Conservation (phyloP, 2,113 vertebrate species). For the Dromas ardeola region DNA sequence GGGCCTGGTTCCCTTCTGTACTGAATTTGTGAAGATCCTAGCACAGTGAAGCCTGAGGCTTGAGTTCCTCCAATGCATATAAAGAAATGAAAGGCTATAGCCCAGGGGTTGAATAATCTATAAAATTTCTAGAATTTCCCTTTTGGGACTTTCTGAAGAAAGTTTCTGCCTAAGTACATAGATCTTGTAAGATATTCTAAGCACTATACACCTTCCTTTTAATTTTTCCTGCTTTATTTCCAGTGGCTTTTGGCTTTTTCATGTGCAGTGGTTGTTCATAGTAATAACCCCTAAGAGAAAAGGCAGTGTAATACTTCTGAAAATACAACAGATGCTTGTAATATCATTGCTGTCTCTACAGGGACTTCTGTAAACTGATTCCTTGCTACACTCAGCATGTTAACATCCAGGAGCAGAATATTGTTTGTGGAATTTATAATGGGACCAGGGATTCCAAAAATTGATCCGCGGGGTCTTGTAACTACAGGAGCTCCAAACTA, state of each 20-base stretch:
- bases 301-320: background rate
- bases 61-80: background rate
- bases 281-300: conserved; percentile 1
- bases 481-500: background rate
- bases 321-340: conserved; percentile 45
- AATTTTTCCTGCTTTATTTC: background rate
- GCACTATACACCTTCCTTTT: background rate
- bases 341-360: conserved; percentile 12
- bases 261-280: background rate
- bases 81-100: background rate
- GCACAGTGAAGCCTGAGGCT: background rate
- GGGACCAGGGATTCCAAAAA: conserved; percentile 4
- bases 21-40: background rate
- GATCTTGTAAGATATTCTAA: background rate
- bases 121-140: background rate
- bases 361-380: conserved; percentile 15
- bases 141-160: background rate
- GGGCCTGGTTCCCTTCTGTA: background rate
- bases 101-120: background rate
- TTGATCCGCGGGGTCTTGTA: background rate
- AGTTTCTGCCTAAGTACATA: background rate
- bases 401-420: conserved; percentile 15
- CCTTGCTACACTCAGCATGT: conserved; percentile 20
- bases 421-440: conserved; percentile 32
- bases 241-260: background rate